Conservation (phyloP, 2,797 vertebrate genomes). For the Tympanoctomys barrerae region DNA sequence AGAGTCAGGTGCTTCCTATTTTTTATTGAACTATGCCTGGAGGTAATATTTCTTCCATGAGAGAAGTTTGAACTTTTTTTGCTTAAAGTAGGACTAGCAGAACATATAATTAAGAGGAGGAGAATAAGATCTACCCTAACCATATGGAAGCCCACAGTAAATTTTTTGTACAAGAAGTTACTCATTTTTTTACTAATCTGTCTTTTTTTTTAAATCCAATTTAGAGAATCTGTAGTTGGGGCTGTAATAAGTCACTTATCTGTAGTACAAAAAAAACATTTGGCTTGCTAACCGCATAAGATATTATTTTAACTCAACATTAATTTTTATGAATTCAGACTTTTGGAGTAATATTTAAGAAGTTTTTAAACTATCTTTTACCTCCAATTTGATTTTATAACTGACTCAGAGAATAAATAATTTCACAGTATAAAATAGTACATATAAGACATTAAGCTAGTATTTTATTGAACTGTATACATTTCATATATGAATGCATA, state of each 20-base stretch:
- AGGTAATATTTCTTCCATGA: neutral
- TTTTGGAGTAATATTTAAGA: constrained; percentile 37
- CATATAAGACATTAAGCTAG: neutral
- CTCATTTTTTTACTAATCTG: neutral
- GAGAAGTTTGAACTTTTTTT: neutral
- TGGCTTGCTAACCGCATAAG: neutral
- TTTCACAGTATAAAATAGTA: neutral
- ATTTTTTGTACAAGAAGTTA: neutral
- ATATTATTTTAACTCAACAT: constrained; percentile 16
- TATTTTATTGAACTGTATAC: neutral
- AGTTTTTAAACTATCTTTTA: neutral
- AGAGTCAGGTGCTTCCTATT: neutral
- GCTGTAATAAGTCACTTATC: neutral
- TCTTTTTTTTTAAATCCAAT: neutral
- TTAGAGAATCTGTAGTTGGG: neutral
- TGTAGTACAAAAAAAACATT: neutral
- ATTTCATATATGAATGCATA: neutral
- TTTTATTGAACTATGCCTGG: neutral
- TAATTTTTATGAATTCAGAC: neutral
- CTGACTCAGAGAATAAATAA: neutral
- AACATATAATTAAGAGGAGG: neutral
- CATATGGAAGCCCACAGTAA: neutral
- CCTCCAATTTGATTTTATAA: neutral
- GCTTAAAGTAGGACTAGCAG: neutral
- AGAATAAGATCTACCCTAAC: neutral